Conservation (phyloP, 2,113 vertebrate genomes). For the Oplegnathus fasciatus region DNA sequence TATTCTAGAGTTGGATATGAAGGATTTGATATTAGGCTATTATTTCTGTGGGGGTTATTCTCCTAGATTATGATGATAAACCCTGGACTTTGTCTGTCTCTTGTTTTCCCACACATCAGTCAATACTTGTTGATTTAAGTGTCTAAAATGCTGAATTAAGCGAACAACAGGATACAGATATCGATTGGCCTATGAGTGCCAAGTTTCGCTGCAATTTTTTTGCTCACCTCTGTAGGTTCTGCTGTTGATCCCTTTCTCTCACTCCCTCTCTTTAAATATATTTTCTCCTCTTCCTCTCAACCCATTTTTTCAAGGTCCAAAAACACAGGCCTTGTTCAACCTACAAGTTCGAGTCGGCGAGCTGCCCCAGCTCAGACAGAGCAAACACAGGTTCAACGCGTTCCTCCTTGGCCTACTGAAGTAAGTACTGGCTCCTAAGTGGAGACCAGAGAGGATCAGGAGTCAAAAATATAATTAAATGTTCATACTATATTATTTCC, state of each 20-base stretch:
- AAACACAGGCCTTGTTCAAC: slow-evolving; percentile 82
- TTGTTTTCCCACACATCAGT: slow-evolving; percentile 28
- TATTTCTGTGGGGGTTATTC: neutral
- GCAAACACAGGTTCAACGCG: slow-evolving; percentile 92
- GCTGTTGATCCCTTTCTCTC: slow-evolving; percentile 16
- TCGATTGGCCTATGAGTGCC: slow-evolving; percentile 51
- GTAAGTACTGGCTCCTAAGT: slow-evolving; percentile 85
- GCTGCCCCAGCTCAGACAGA: slow-evolving; percentile 88
- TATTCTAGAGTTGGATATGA: neutral
- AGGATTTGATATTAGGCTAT: neutral
- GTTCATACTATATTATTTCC: neutral
- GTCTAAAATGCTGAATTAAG: slow-evolving; percentile 62
- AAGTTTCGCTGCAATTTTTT: slow-evolving; percentile 48
- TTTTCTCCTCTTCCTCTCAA: slow-evolving; percentile 10
- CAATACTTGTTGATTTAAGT: slow-evolving; percentile 43
- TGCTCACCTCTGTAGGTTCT: slow-evolving; percentile 11
- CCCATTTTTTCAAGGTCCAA: slow-evolving; percentile 82
- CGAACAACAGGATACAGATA: slow-evolving; percentile 50
- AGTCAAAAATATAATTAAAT: neutral
- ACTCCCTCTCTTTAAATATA: neutral
- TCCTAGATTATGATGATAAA: slow-evolving; percentile 23
- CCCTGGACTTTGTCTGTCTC: slow-evolving; percentile 8
- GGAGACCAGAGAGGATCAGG: too few species aligned
- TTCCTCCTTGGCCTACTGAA: slow-evolving; percentile 95
- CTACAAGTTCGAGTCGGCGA: slow-evolving; percentile 89